phyloP scores from a whole-genome alignment of 2,797 vertebrate species.

The Schizothorax lantsangensis region DNA sequence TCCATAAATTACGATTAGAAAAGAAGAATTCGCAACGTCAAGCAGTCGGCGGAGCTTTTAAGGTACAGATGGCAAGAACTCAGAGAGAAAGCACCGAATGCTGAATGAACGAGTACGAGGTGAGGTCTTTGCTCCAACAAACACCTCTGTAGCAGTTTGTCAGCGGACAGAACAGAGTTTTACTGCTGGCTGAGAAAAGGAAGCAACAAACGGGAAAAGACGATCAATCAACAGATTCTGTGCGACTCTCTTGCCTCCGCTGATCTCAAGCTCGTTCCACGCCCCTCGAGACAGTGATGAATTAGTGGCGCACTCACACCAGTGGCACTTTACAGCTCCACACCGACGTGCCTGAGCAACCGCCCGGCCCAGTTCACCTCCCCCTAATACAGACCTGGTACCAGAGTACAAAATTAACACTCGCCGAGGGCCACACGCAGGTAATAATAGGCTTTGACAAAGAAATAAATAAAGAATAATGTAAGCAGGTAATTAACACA shows the following conservation, averaged over 20 bases:
- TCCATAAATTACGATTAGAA: slow-evolving; percentile 18
- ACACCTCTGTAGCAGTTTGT: slow-evolving; percentile 26
- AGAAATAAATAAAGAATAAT: slow-evolving; percentile 17
- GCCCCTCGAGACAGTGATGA: slow-evolving; percentile 25
- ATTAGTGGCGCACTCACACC: slow-evolving; percentile 23
- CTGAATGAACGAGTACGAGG: neutral
- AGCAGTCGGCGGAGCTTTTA: neutral
- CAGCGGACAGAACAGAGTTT: slow-evolving; percentile 21
- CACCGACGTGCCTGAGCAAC: neutral
- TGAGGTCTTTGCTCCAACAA: slow-evolving; percentile 20
- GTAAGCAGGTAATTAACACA: neutral
- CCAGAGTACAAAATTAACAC: neutral
- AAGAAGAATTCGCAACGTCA: neutral
- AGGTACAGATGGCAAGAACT: neutral
- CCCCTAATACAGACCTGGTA: slow-evolving; percentile 1
- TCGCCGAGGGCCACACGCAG: slow-evolving; percentile 12
- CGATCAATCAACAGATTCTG: slow-evolving; percentile 6
- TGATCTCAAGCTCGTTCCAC: slow-evolving; percentile 18
- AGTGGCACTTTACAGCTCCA: slow-evolving; percentile 14
- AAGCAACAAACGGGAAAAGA: slow-evolving; percentile 17
- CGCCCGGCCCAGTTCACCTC: neutral
- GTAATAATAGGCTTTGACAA: slow-evolving; percentile 2
- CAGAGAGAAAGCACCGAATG: neutral
- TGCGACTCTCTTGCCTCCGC: slow-evolving; percentile 6
- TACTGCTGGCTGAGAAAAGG: slow-evolving; percentile 16